Conservation (phyloP, 1,140 invertebrate genomes). For the Rhopalosiphum padi region DNA sequence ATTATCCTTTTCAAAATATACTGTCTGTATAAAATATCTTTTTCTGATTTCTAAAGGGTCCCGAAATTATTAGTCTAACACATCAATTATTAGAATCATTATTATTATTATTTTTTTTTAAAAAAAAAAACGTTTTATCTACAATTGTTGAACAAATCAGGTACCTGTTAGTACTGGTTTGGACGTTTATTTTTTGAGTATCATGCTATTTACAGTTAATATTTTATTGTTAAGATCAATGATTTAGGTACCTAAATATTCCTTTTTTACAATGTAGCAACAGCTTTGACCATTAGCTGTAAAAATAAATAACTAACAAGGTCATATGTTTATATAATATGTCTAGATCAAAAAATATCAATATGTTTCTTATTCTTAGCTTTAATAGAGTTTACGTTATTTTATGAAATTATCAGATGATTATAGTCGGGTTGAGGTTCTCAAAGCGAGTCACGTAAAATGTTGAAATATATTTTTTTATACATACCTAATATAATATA, state of each 20-base stretch:
- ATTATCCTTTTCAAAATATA: conserved; percentile 33
- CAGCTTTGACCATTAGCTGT: neutral
- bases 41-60: neutral
- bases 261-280: neutral
- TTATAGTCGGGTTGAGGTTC: no score
- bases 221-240: neutral
- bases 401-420: no score
- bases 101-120: neutral
- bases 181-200: neutral
- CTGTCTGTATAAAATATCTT: neutral
- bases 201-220: neutral
- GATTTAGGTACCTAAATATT: neutral
- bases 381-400: no score
- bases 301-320: neutral
- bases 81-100: neutral
- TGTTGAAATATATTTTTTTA: no score
- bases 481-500: no score
- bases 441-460: no score
- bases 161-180: neutral
- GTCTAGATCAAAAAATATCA: neutral
- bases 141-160: neutral
- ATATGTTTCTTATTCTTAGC: no score
- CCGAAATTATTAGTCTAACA: neutral
- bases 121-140: neutral
- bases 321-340: neutral